These are phyloP conservation scores for Catharus ustulatus DNA, from an alignment of 2,797 vertebrate genomes.

Conservation along the genomic window DNA sequence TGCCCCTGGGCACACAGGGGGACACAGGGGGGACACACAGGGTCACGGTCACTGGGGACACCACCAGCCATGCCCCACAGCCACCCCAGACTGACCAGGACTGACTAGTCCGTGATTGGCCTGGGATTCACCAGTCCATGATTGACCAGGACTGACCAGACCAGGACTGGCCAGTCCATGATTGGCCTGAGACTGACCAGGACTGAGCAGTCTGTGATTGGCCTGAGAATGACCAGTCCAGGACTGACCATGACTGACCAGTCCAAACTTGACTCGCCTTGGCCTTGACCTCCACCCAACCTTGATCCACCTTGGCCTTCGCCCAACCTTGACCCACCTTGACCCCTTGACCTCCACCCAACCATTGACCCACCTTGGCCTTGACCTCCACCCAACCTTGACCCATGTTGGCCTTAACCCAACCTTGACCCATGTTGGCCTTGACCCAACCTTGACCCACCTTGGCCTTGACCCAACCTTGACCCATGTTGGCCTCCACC, in stretches of 20 bases:
- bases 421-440: no score
- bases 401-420: no score
- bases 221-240: neutral
- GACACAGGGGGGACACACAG: neutral
- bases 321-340: no score
- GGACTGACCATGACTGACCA: neutral
- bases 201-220: neutral
- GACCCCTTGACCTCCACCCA: no score
- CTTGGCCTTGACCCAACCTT: no score
- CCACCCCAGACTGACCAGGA: neutral
- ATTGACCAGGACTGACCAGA: neutral
- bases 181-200: neutral
- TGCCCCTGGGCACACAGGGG: neutral
- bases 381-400: no score
- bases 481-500: neutral
- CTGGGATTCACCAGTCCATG: no score
- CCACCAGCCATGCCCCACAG: neutral
- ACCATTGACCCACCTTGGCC: no score
- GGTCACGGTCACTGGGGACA: neutral
- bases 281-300: no score
- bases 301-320: neutral
- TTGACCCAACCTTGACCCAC: neutral
- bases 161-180: no score
- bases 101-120: neutral
- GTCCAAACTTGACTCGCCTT: no score